Base-by-base conservation (phyloP, 2,797 vertebrate genomes). In the Apogon hyalosoma region DNA sequence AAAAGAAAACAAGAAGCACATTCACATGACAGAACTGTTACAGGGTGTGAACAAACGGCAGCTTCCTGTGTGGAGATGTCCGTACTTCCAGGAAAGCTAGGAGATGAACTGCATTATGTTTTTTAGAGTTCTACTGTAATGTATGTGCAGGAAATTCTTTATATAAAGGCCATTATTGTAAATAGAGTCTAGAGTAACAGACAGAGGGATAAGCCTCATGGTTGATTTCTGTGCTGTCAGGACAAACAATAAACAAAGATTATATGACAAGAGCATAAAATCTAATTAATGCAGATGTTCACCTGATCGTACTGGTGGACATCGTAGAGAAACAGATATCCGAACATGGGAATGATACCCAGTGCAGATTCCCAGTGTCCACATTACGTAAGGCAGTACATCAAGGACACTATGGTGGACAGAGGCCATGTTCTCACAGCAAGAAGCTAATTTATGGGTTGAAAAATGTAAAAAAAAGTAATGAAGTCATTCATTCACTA, bases 311-410 rank as follows among this genome's bases (percentile, higher is more conserved):
- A 53, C 52, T 67, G 59, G 51, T 67, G 42, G 67, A 65, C 45
- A 58, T 82, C 24, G 12, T 11, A 63, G 28, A 67, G 24, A 77
- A 83, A 68, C 16, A 61, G 49, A 40, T 64, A 62, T 63, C 39
- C 36, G 52, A 68, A 85, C 83, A 85, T 92, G 86, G 89, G 87
- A 93, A 90, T 82, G 72, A 82, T 63, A 70, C 21, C 11, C 49
- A 75, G 76, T 7, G 47, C 53, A 72, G 63, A 75, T 90, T 92
- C 86, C 87, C 88, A 92, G 85, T 80, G 71, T 65, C 58, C 63
- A 40, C 45, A 57, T 82, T 68, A 79, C 5, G 24, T 55, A 88
- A 77, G 51, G 33, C 70, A 46, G 62, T 63, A 43, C 42, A 81
- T 77, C 50, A 79, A 54, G 69, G 51, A 46, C 64, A 63, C 18